Base-by-base conservation (phyloP, 2,113 vertebrate genomes). In the Podarcis raffonei region DNA sequence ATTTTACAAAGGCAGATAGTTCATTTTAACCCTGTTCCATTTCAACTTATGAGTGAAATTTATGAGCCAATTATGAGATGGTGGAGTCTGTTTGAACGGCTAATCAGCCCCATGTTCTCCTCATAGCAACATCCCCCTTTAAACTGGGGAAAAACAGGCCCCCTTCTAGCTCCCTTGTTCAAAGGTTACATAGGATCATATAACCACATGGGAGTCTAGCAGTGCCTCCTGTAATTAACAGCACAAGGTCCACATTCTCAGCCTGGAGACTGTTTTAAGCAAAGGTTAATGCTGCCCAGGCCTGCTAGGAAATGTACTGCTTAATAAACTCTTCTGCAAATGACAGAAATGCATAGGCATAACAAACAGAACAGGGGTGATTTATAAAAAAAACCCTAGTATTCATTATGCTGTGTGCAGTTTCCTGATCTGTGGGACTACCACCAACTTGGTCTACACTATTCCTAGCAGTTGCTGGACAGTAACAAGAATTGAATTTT, bases 401-500 rank as follows among this genome's bases (percentile, higher is more conserved):
- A 0, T 91, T 94, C 84, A 82, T 83, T 62, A 71, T 90, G 87
- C 23, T 75, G 85, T 90, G 81, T 48, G 68, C 87, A 94, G 86
- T 62, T 53, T 66, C 48, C 84, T 37, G 37, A 88, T 90, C 0
- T 6, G 72, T 42, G n/a, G 7, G 72, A 87, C 90, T 53, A 53
- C 93, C 59, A 75, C 68, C 89, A 89, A 86, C 76, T 78, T 92
- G 35, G 75, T 76, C 94, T 91, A 74, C 35, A 0, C 48, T 53
- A 11, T 53, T 53, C 48, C 48, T 84, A 16, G 77, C 84, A 88
- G 65, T 84, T 92, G 62, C 83, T 57, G 79, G 82, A 85, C 90
- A 90, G 75, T 89, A 91, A 91, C 89, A 92, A 93, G 92, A 90
- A 80, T 75, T 84, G 48, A 89, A 59, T 89, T 94, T 95, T 93